These are phyloP conservation scores for Thamnophis sirtalis DNA, from an alignment of 2,113 vertebrate genomes.

Conservation along the genomic window DNA sequence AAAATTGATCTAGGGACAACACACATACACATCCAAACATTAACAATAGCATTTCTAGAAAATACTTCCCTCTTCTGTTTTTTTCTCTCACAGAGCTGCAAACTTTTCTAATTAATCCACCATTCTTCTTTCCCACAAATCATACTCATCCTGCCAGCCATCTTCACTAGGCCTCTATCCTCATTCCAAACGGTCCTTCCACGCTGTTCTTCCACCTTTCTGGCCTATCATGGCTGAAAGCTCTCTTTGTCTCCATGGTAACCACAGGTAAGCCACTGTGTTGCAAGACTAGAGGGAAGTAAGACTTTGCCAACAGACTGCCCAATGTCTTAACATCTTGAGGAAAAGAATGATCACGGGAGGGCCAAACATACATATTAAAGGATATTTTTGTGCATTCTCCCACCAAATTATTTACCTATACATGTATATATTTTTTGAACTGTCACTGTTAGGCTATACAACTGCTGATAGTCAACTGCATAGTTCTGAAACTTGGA, in stretches of 20 bases:
- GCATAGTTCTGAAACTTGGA: constrained; percentile 13
- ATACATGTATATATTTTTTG: not conserved
- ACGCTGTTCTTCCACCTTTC: not conserved
- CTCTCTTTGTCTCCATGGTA: not conserved
- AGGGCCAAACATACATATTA: not conserved
- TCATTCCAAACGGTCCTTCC: not conserved
- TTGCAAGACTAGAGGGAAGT: not conserved
- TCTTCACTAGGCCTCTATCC: not conserved
- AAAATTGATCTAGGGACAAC: not conserved
- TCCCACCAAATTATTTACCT: not conserved
- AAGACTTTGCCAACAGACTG: not conserved
- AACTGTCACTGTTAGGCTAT: not conserved
- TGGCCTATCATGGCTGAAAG: not conserved
- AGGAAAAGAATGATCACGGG: not conserved
- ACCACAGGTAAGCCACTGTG: not conserved
- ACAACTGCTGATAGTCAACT: not conserved
- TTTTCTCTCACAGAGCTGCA: not conserved
- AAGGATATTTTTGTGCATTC: not conserved
- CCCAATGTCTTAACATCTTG: not conserved
- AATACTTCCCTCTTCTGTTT: not conserved
- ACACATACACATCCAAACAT: not conserved
- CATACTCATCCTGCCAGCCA: rapidly evolving
- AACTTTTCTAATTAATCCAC: not conserved
- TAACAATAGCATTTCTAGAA: not conserved
- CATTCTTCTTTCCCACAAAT: not conserved